These are phyloP conservation scores for Salminus brasiliensis DNA, from an alignment of 2,113 vertebrate species.

Conservation along the genomic window DNA sequence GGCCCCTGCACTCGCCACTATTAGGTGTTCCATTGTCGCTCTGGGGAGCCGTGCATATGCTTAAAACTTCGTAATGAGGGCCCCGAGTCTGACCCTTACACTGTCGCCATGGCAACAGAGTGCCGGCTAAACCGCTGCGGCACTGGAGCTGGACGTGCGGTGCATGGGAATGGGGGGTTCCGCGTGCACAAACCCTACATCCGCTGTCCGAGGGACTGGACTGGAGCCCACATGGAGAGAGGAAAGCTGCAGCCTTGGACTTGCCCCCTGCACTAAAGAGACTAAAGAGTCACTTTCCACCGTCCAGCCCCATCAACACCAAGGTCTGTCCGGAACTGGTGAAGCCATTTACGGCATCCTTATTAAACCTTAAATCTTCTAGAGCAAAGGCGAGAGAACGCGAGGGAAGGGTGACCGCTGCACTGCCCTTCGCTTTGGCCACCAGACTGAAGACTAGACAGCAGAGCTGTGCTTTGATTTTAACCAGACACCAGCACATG, in stretches of 20 bases:
- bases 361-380: constrained; percentile 13
- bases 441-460: not conserved
- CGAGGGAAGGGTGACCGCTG: not conserved
- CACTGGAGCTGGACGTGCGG: constrained; percentile 74
- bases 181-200: not conserved
- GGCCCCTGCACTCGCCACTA: constrained; percentile 1
- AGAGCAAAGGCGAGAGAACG: not conserved
- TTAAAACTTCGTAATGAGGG: constrained; percentile 59
- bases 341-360: constrained; percentile 4
- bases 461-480: not conserved
- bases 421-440: not conserved
- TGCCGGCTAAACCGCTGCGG: constrained; percentile 71
- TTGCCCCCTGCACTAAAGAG: not conserved
- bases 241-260: not conserved
- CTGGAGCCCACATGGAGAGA: not conserved
- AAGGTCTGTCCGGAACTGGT: not conserved
- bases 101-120: constrained; percentile 80
- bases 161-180: constrained; percentile 70
- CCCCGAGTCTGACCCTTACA: constrained; percentile 70
- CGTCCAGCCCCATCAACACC: not conserved
- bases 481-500: not conserved
- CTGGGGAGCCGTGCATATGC: constrained; percentile 21
- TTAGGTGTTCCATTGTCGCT: constrained; percentile 33
- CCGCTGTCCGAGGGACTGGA: not conserved
- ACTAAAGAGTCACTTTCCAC: not conserved